Percentiles rank a stretch among this genome's conserved stretches.
phyloP scores from a whole-genome alignment of 2,888 invertebrate species.

The Tetrapedia diversipes region DNA sequence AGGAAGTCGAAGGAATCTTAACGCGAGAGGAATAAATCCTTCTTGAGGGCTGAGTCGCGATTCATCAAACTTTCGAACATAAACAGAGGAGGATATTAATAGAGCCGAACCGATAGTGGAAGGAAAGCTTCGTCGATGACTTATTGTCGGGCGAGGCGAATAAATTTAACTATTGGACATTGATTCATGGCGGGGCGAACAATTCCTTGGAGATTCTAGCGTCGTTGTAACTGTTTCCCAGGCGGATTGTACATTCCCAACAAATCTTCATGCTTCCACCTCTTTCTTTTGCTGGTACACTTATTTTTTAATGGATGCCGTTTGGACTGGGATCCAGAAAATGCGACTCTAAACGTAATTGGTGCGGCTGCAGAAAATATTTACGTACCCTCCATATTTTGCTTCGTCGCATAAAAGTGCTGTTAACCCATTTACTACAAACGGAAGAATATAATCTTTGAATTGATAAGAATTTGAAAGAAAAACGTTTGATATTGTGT shows the following conservation, averaged over 20 bases:
- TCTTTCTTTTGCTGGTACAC: slow-evolving; percentile 1
- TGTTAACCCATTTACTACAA: too few species aligned
- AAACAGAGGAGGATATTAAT: slow-evolving; percentile 39
- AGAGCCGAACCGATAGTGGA: slow-evolving; percentile 7
- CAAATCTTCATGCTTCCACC: slow-evolving; percentile 21
- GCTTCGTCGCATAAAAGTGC: too few species aligned
- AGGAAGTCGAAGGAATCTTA: not conserved
- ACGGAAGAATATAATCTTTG: too few species aligned
- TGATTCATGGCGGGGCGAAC: slow-evolving; percentile 46
- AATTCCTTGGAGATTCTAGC: slow-evolving; percentile 23
- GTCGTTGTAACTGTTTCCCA: slow-evolving; percentile 17
- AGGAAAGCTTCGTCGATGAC: slow-evolving; percentile 8
- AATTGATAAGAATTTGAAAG: too few species aligned
- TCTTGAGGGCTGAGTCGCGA: slow-evolving; percentile 1
- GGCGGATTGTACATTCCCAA: slow-evolving; percentile 5
- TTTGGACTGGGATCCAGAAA: too few species aligned
- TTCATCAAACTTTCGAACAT: slow-evolving; percentile 41
- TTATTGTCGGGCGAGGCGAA: slow-evolving; percentile 30
- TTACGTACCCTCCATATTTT: too few species aligned
- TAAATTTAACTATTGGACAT: slow-evolving; percentile 39
- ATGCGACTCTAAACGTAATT: too few species aligned
- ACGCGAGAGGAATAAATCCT: slow-evolving; percentile 25
- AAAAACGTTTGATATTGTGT: too few species aligned
- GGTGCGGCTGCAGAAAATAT: too few species aligned
- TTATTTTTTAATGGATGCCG: too few species aligned